Percentiles rank a stretch among this genome's conserved stretches.
These are phyloP conservation scores for Xylocampa areola DNA, from an alignment of 2,888 invertebrate species.

Conservation along the genomic window DNA sequence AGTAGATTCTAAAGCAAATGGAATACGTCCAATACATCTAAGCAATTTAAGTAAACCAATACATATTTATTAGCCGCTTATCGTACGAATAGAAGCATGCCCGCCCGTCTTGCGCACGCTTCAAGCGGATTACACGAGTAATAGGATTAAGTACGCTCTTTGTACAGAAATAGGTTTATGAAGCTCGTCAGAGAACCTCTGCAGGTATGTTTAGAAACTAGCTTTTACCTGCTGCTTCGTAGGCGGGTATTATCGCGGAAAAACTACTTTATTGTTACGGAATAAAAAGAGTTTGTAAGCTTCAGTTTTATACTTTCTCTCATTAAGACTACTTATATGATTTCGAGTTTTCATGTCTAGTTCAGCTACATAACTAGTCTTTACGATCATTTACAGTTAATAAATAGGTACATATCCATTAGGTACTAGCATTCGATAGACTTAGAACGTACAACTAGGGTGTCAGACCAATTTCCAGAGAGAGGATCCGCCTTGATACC, in stretches of 20 bases:
- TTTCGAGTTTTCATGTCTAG: too few species aligned
- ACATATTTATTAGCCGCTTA: constrained; percentile 52
- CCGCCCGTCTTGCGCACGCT: constrained; percentile 12
- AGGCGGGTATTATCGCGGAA: background rate
- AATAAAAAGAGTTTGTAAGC: background rate
- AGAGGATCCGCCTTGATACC: too few species aligned
- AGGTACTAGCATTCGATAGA: too few species aligned
- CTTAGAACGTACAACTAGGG: too few species aligned
- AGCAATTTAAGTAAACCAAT: constrained; percentile 31
- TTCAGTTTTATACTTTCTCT: too few species aligned
- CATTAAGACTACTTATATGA: too few species aligned
- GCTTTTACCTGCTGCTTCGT: background rate
- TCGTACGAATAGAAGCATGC: constrained; percentile 2
- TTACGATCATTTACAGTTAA: too few species aligned
- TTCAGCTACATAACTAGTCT: too few species aligned
- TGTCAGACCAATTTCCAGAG: too few species aligned
- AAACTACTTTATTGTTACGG: background rate
- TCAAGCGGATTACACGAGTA: constrained; percentile 33
- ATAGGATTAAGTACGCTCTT: constrained; percentile 35
- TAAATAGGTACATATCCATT: too few species aligned
- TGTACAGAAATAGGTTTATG: constrained; percentile 11
- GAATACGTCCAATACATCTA: constrained; percentile 25
- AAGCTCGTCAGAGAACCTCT: background rate
- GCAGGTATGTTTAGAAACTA: background rate
- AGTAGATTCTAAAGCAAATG: constrained; percentile 13